Evolutionary conservation across 2,113 vertebrate species (phyloP).

Genomic region (Heterocephalus glaber): DNA sequence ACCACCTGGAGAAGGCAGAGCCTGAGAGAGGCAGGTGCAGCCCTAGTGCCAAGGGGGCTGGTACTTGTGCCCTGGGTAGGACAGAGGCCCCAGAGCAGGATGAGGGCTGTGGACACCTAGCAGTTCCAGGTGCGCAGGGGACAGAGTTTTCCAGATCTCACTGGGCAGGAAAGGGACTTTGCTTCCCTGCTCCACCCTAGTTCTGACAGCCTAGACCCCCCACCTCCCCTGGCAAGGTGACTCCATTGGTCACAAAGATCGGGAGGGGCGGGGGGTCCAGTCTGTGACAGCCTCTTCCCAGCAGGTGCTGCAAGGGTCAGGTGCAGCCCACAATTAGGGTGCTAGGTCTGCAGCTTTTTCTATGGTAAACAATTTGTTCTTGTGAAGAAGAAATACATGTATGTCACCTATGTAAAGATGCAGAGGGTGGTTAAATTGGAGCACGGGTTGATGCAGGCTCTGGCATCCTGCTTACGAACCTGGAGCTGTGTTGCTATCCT

Average conservation of each 20-base stretch:
- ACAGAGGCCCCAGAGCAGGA: neutral
- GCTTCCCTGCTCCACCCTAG: neutral
- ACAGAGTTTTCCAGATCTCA: no score
- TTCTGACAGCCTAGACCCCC: neutral
- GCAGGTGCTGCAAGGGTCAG: neutral
- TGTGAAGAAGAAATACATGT: neutral
- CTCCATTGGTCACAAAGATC: neutral
- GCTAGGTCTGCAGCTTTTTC: neutral
- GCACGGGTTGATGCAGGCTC: neutral
- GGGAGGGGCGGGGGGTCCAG: neutral
- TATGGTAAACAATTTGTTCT: neutral
- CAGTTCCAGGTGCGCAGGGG: neutral
- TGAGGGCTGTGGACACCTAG: neutral
- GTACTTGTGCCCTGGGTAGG: neutral
- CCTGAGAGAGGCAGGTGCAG: neutral
- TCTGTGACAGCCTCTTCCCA: fast-evolving
- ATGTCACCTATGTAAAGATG: fast-evolving
- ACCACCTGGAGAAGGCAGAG: fast-evolving
- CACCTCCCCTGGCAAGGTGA: neutral
- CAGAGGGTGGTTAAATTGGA: neutral
- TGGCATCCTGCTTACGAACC: neutral
- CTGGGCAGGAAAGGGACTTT: neutral
- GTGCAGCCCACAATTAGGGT: neutral
- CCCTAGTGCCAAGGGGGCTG: neutral
- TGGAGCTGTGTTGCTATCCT: neutral